phyloP scores from a whole-genome alignment of 2,888 invertebrate species.

The Ormia ochracea region DNA sequence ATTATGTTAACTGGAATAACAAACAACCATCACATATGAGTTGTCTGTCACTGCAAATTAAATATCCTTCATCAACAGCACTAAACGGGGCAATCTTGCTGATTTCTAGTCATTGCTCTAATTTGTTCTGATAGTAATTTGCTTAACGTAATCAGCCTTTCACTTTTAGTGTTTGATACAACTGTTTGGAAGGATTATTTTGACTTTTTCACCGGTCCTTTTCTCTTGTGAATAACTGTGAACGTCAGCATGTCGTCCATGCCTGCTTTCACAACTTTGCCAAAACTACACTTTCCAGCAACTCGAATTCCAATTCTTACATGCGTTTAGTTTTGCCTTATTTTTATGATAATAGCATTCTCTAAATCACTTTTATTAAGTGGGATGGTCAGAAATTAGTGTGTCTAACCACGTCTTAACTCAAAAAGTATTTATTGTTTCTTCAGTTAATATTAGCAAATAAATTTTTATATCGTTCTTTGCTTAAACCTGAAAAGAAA shows the following conservation, averaged over 20 bases:
- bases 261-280: background rate
- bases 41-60: background rate
- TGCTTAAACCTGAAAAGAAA: too few relatives aligned
- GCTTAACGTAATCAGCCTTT: constrained; percentile 53
- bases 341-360: constrained; percentile 57
- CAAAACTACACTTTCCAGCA: background rate
- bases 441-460: too few relatives aligned
- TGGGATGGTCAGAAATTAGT: too few relatives aligned
- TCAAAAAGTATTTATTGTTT: too few relatives aligned
- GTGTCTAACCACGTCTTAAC: too few relatives aligned
- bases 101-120: constrained; percentile 15
- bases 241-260: background rate
- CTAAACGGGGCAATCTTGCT: background rate
- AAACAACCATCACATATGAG: constrained; percentile 26
- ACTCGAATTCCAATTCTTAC: constrained; percentile 7
- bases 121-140: constrained; percentile 35
- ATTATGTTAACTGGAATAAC: background rate
- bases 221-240: constrained; percentile 25
- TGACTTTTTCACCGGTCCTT: constrained; percentile 49
- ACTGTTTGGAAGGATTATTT: constrained; percentile 30
- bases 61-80: background rate
- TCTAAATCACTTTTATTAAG: constrained; percentile 57
- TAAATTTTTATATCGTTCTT: too few relatives aligned
- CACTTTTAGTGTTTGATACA: constrained; percentile 13
- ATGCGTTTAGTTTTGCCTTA: constrained; percentile 43